These are phyloP conservation scores for Gorilla gorilla DNA, from an alignment of 2,113 vertebrate genomes.

Conservation along the genomic window DNA sequence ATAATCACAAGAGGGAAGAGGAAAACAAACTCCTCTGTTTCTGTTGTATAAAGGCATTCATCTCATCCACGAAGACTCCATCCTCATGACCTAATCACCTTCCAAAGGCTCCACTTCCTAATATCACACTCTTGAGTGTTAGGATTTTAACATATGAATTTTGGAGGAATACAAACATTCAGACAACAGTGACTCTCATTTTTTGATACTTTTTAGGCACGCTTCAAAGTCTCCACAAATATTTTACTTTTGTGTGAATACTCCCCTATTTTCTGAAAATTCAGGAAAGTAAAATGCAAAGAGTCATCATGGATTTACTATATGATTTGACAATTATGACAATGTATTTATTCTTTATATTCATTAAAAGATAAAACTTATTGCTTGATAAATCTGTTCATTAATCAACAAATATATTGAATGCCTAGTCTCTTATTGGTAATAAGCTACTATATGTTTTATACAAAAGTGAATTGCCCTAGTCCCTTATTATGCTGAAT, in stretches of 20 bases:
- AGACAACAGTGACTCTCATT: not conserved
- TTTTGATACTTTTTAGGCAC: not conserved
- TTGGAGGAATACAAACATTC: not conserved
- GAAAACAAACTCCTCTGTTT: too few species aligned
- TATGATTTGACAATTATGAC: not conserved
- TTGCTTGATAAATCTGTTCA: not conserved
- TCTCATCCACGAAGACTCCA: too few species aligned
- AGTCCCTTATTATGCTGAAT: not conserved
- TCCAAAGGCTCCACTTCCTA: rapidly evolving
- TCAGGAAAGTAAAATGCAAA: not conserved
- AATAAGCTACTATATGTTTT: not conserved
- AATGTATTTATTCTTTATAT: not conserved
- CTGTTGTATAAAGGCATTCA: not conserved
- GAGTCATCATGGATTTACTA: not conserved
- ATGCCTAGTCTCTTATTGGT: too few species aligned
- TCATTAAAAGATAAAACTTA: not conserved
- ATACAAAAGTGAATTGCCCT: not conserved
- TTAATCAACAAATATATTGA: not conserved
- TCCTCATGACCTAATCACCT: not conserved
- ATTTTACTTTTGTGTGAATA: not conserved
- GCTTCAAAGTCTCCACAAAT: not conserved
- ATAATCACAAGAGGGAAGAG: not conserved
- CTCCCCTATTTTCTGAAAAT: not conserved
- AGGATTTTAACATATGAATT: not conserved
- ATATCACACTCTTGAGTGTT: not conserved